Conservation (phyloP, 2,797 vertebrate species). For the Rhynchotus rufescens region DNA sequence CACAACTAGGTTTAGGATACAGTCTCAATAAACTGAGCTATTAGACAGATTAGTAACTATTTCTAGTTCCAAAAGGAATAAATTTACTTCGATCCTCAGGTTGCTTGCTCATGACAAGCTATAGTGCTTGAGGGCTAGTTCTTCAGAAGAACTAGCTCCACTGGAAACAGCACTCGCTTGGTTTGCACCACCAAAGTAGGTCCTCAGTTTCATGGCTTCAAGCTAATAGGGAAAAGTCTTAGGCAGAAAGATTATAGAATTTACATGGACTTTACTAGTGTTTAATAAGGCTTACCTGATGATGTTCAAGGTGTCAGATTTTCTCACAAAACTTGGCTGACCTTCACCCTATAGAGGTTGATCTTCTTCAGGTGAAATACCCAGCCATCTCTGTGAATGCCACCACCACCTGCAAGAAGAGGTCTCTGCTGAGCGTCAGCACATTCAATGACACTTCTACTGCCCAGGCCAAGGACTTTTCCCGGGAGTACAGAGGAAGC, state of each 20-base stretch:
- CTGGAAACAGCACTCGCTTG: background rate
- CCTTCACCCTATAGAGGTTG: background rate
- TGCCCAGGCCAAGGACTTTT: background rate
- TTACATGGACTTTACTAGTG: background rate
- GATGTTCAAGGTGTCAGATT: background rate
- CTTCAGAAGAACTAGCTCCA: background rate
- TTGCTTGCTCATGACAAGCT: background rate
- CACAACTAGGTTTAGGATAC: background rate
- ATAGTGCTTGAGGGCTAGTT: rapidly evolving
- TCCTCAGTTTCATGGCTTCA: background rate
- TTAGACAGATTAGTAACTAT: background rate
- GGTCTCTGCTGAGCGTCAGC: background rate
- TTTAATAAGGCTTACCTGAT: background rate
- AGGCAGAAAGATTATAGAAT: background rate
- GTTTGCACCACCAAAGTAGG: background rate
- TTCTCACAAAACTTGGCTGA: background rate
- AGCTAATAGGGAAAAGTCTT: background rate
- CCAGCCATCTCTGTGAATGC: background rate
- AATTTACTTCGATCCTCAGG: background rate
- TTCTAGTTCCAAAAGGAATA: background rate
- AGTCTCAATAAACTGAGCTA: background rate
- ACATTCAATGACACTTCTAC: background rate
- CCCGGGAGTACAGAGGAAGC: background rate
- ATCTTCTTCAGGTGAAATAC: background rate
- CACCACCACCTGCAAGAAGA: background rate